phyloP scores from a whole-genome alignment of 2,797 vertebrate species.

The Myotis vivesi region DNA sequence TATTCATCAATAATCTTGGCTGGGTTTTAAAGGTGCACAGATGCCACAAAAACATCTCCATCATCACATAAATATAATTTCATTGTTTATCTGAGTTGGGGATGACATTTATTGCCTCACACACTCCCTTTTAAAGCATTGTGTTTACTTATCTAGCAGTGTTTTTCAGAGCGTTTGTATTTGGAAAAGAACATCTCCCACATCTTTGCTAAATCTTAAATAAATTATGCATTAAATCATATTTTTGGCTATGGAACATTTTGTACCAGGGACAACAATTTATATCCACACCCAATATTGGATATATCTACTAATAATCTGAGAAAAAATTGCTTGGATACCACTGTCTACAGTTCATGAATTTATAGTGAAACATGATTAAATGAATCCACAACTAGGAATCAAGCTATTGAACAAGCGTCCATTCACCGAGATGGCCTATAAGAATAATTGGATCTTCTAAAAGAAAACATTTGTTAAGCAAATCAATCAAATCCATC shows the following conservation, averaged over 20 bases:
- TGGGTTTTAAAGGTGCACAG: conserved; percentile 72
- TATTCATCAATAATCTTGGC: conserved; percentile 80
- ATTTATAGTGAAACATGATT: conserved; percentile 75
- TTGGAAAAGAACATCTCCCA: conserved; percentile 48
- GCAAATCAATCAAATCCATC: conserved; percentile 77
- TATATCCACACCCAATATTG: conserved; percentile 69
- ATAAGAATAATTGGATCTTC: conserved; percentile 77
- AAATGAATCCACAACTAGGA: conserved; percentile 69
- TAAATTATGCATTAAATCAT: conserved; percentile 73
- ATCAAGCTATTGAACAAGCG: conserved; percentile 62
- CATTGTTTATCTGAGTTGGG: conserved; percentile 66
- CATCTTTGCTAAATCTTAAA: conserved; percentile 66
- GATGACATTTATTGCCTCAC: conserved; percentile 70
- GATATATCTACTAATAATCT: conserved; percentile 64
- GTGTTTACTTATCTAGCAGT: conserved; percentile 51
- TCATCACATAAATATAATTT: conserved; percentile 79
- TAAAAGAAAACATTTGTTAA: conserved; percentile 79
- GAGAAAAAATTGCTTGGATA: conserved; percentile 70
- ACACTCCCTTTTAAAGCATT: conserved; percentile 43
- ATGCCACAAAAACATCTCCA: conserved; percentile 73
- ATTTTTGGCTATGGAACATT: conserved; percentile 59
- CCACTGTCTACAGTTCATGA: conserved; percentile 55
- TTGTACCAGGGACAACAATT: conserved; percentile 62
- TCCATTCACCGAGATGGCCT: conserved; percentile 31
- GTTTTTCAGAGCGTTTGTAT: conserved; percentile 60